Conservation (phyloP, 2,888 invertebrate species). For the Eupithecia tripunctaria region DNA sequence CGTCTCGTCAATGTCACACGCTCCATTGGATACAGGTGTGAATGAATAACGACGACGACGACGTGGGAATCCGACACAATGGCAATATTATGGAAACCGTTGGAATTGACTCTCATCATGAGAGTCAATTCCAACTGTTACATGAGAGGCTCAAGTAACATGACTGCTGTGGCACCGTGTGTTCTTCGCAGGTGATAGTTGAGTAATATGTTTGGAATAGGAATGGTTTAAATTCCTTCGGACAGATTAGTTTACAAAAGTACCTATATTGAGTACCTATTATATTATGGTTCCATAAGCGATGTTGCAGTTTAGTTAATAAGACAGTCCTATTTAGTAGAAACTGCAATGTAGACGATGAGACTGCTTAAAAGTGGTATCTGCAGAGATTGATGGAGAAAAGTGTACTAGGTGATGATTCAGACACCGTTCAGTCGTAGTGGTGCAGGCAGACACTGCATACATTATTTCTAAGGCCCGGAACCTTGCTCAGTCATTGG, state of each 20-base stretch:
- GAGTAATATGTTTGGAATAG: background rate
- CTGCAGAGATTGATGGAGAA: background rate
- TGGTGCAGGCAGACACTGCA: background rate
- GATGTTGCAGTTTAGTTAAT: background rate
- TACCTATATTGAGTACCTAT: no score
- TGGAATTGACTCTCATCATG: background rate
- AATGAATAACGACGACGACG: background rate
- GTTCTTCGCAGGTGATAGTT: background rate
- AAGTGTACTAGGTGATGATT: background rate
- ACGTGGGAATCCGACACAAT: conserved; percentile 31
- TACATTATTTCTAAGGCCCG: background rate
- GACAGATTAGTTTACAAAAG: background rate
- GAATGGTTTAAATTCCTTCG: background rate
- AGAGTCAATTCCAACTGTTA: background rate
- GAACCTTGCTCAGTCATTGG: no score
- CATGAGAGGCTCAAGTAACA: background rate
- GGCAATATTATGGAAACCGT: conserved; percentile 34
- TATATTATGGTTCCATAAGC: background rate
- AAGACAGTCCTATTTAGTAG: background rate
- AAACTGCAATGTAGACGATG: background rate
- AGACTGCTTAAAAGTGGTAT: background rate
- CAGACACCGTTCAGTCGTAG: background rate
- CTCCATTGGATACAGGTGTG: background rate
- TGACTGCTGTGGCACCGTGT: background rate
- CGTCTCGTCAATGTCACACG: background rate